Conservation (phyloP, 2,113 vertebrate genomes). For the Beaufortia kweichowensis region DNA sequence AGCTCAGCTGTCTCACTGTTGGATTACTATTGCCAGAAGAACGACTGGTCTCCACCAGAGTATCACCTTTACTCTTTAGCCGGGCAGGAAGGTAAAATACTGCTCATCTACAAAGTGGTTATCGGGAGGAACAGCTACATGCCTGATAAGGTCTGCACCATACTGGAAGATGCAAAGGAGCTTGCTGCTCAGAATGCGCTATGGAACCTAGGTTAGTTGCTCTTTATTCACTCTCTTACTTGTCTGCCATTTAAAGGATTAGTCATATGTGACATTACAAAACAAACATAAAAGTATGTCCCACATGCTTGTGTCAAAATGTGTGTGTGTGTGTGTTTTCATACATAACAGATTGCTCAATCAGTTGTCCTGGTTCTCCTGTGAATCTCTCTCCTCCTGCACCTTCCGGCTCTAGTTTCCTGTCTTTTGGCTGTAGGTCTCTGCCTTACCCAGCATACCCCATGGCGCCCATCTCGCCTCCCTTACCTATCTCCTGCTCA, state of each 20-base stretch:
- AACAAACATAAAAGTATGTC: no score
- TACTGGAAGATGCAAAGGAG: constrained; percentile 90
- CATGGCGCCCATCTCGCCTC: constrained; percentile 50
- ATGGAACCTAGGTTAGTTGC: constrained; percentile 81
- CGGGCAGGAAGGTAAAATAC: constrained; percentile 78
- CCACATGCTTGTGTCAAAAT: no score
- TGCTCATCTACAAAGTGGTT: constrained; percentile 83
- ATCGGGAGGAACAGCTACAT: constrained; percentile 82
- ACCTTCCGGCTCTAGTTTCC: constrained; percentile 37
- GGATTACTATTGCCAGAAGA: constrained; percentile 88
- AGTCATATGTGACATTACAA: no score
- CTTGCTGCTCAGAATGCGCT: constrained; percentile 87
- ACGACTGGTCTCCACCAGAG: constrained; percentile 84
- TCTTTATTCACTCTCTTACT: background rate
- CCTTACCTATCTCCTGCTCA: constrained; percentile 34
- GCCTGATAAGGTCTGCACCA: constrained; percentile 86
- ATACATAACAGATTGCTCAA: constrained; percentile 41
- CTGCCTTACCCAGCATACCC: constrained; percentile 47
- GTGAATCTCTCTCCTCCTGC: constrained; percentile 46
- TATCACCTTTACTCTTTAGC: constrained; percentile 88
- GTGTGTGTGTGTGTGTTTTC: background rate
- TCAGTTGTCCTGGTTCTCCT: constrained; percentile 42
- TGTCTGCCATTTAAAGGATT: no score
- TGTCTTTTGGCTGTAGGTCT: constrained; percentile 51
- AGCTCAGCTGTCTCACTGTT: constrained; percentile 85